phyloP scores from a whole-genome alignment of 23 tunicate species.

The Clavelina lepadiformis region DNA sequence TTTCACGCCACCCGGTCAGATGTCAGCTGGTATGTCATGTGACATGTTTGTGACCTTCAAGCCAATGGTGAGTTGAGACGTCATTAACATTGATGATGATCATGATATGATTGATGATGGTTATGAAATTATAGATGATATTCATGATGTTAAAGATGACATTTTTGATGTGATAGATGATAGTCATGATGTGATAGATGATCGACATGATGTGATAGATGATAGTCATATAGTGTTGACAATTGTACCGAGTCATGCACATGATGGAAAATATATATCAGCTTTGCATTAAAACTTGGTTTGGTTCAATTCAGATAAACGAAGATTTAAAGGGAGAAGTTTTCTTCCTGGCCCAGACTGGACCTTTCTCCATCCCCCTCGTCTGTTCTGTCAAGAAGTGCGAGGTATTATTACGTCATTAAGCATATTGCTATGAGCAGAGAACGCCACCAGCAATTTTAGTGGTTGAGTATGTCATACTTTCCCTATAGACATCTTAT shows the following conservation, averaged over 20 bases:
- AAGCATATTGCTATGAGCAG: not conserved
- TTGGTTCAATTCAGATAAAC: constrained; percentile 85
- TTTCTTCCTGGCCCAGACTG: constrained; percentile 80
- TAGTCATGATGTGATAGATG: too few relatives aligned
- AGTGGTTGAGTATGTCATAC: not conserved
- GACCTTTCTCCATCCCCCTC: constrained; percentile 74
- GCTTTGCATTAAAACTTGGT: too few relatives aligned
- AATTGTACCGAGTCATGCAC: too few relatives aligned
- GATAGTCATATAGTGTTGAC: too few relatives aligned
- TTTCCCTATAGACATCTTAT: not conserved
- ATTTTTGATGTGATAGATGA: too few relatives aligned
- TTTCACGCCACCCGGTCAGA: constrained; percentile 87
- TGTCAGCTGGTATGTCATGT: constrained; percentile 98
- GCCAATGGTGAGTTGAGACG: constrained; percentile 70
- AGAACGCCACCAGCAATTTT: too few relatives aligned
- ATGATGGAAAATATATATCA: too few relatives aligned
- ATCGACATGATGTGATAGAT: too few relatives aligned
- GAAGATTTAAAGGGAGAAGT: constrained; percentile 79
- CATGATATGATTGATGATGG: too few relatives aligned
- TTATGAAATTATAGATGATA: too few relatives aligned
- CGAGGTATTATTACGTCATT: too few relatives aligned
- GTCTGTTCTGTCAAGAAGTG: constrained; percentile 93
- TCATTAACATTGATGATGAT: not conserved
- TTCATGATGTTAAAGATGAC: too few relatives aligned
- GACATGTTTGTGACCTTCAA: constrained; percentile 85